phyloP scores from a whole-genome alignment of 2,888 invertebrate genomes.

The Drosophila macrospina region DNA sequence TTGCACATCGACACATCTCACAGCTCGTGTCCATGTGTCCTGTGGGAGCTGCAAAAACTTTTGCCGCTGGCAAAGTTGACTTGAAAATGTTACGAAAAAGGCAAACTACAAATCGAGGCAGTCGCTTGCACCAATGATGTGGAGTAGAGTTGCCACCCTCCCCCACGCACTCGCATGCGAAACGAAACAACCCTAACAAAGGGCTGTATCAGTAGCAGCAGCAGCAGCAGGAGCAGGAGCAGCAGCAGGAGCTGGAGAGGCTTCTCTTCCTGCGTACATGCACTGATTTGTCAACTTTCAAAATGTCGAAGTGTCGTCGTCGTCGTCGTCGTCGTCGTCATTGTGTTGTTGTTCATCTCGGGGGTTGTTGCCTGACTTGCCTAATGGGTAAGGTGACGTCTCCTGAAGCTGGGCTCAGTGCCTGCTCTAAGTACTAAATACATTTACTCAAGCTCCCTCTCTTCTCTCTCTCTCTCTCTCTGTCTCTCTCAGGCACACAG shows the following conservation, averaged over 20 bases:
- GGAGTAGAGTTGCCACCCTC: constrained; percentile 8
- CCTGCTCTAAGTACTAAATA: constrained; percentile 69
- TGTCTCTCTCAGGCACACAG: no score
- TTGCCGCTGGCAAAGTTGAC: constrained; percentile 61
- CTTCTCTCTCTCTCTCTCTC: not conserved
- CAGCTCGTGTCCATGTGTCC: constrained; percentile 40
- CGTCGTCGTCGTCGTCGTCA: constrained; percentile 23
- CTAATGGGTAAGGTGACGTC: constrained; percentile 69
- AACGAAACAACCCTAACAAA: constrained; percentile 59
- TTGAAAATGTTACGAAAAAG: constrained; percentile 72
- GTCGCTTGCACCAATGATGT: constrained; percentile 41
- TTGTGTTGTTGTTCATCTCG: constrained; percentile 42
- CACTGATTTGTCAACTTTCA: constrained; percentile 82
- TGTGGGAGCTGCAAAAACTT: constrained; percentile 76
- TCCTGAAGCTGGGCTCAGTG: constrained; percentile 9
- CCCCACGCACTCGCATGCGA: constrained; percentile 20
- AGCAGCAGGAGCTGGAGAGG: not conserved
- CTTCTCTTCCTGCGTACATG: constrained; percentile 54
- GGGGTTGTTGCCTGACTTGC: constrained; percentile 52
- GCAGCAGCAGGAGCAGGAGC: not conserved
- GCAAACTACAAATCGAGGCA: constrained; percentile 71
- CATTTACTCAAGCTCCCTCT: constrained; percentile 61
- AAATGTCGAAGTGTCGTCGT: constrained; percentile 79
- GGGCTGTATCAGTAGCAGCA: not conserved
- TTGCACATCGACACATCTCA: no score